These are phyloP conservation scores for Rhingia rostrata DNA, from an alignment of 2,888 invertebrate species.

Conservation along the genomic window DNA sequence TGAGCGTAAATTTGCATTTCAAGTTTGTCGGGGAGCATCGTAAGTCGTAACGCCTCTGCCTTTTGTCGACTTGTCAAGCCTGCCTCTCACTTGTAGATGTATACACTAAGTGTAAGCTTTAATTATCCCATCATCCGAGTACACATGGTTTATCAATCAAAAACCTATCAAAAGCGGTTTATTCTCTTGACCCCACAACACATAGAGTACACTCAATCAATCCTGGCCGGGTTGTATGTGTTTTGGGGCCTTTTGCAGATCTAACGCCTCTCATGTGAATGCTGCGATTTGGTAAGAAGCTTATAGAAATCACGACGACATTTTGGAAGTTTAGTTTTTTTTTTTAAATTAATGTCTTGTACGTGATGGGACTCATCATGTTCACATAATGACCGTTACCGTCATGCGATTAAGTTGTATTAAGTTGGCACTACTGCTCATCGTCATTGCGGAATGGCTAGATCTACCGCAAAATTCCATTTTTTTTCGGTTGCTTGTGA, in stretches of 20 bases:
- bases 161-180: constrained; percentile 18
- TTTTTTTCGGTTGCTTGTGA: constrained; percentile 51
- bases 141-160: not conserved
- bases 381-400: constrained; percentile 20
- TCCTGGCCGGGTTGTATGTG: not conserved
- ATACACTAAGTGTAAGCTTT: not conserved
- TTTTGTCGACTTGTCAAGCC: constrained; percentile 8
- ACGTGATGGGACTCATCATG: constrained; percentile 16
- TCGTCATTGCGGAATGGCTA: constrained; percentile 28
- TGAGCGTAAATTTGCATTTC: constrained; percentile 51
- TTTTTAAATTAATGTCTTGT: constrained; percentile 3
- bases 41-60: constrained; percentile 62
- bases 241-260: constrained; percentile 15
- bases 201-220: not conserved
- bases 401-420: constrained; percentile 37
- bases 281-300: constrained; percentile 27
- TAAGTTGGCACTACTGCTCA: constrained; percentile 9
- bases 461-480: constrained; percentile 35
- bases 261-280: constrained; percentile 13
- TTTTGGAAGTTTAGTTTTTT: not conserved
- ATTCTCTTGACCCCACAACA: constrained; percentile 24
- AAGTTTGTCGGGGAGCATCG: constrained; percentile 50
- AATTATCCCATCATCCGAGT: not conserved
- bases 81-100: constrained; percentile 1
- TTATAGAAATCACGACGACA: constrained; percentile 16